Conservation (phyloP, 2,113 vertebrate species). For the Ardeotis arabs region DNA sequence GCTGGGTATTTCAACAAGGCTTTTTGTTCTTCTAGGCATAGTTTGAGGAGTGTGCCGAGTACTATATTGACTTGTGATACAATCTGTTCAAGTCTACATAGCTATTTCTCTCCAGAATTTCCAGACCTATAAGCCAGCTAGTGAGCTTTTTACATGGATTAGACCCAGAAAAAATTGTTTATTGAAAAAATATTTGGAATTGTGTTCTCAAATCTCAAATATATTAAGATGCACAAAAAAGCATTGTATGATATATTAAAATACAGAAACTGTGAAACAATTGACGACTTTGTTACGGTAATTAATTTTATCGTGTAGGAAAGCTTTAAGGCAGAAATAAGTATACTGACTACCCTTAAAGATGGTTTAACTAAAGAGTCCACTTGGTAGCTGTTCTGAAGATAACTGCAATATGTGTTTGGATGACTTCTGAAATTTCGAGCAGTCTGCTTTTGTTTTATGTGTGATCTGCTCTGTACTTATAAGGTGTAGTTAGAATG, state of each 20-base stretch:
- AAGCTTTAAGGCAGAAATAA: not conserved
- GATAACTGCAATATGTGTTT: not conserved
- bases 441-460: slow-evolving; percentile 8
- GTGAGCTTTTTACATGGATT: not conserved
- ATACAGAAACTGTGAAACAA: not conserved
- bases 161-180: not conserved
- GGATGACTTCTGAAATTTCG: not conserved
- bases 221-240: not conserved
- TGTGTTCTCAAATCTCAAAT: not conserved
- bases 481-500: slow-evolving; percentile 10
- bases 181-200: not conserved
- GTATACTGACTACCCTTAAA: not conserved
- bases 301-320: not conserved
- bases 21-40: not conserved
- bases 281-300: not conserved
- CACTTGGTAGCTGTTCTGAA: not conserved
- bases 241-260: not conserved
- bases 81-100: not conserved
- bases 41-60: not conserved
- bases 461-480: slow-evolving; percentile 41
- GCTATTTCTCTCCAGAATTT: not conserved
- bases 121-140: not conserved
- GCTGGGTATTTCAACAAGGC: not conserved
- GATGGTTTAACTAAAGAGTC: not conserved
- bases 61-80: not conserved